phyloP scores from a whole-genome alignment of 2,113 vertebrate species.

The Verasper variegatus region DNA sequence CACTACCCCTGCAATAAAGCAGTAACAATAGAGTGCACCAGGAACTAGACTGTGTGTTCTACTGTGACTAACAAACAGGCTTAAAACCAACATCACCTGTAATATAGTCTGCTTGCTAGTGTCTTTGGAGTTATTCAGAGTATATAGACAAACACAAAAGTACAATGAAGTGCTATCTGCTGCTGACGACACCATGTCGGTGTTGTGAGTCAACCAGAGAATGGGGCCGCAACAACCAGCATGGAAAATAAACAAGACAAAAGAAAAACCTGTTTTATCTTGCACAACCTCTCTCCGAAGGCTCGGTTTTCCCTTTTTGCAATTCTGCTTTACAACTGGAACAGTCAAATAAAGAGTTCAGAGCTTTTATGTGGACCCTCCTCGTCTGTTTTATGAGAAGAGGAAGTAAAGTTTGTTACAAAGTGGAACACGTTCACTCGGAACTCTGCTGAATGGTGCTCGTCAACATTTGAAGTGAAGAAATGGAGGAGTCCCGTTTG shows the following conservation, averaged over 20 bases:
- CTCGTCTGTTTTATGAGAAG: neutral
- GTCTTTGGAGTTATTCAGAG: neutral
- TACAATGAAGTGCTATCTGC: neutral
- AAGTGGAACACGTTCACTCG: neutral
- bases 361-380: neutral
- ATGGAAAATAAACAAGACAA: neutral
- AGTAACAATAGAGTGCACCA: neutral
- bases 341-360: neutral
- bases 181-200: neutral
- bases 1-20: neutral
- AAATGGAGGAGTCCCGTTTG: neutral
- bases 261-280: neutral
- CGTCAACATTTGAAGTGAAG: neutral
- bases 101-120: neutral
- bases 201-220: slow-evolving; percentile 9
- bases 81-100: neutral
- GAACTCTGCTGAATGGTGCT: neutral
- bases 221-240: neutral
- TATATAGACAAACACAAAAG: neutral
- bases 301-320: neutral
- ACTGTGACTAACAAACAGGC: neutral
- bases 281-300: neutral
- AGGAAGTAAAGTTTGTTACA: neutral
- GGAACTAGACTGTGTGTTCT: neutral
- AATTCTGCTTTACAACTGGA: neutral